Evolutionary conservation across 2,888 invertebrate genomes (phyloP).

Genomic region (Uloborus plumipes): DNA sequence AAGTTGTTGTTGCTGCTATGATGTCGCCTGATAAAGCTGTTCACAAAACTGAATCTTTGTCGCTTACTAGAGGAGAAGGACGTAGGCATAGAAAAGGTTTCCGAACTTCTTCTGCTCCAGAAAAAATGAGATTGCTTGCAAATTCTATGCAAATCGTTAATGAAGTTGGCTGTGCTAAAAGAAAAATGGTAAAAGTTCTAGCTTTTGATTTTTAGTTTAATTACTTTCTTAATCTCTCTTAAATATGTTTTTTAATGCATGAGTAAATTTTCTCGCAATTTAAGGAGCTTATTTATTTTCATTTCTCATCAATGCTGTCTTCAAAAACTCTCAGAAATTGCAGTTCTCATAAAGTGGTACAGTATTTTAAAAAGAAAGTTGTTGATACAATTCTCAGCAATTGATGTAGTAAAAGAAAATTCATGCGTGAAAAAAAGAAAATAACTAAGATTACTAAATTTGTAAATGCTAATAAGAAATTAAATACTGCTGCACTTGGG

Average conservation of each 20-base stretch:
- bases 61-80: conserved; percentile 58
- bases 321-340: too few species aligned
- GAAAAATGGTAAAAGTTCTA: conserved; percentile 26
- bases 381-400: too few species aligned
- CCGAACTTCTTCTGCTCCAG: conserved; percentile 62
- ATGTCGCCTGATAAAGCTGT: conserved; percentile 46
- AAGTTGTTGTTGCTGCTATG: conserved; percentile 56
- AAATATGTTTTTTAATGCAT: too few species aligned
- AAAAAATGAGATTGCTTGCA: conserved; percentile 61
- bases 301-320: not conserved
- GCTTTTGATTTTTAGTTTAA: not conserved
- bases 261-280: too few species aligned
- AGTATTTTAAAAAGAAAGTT: too few species aligned
- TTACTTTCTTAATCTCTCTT: too few species aligned
- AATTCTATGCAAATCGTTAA: conserved; percentile 61
- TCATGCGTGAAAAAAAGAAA: too few species aligned
- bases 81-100: conserved; percentile 58
- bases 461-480: too few species aligned
- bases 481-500: too few species aligned
- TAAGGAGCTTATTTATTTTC: not conserved
- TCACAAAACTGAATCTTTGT: conserved; percentile 52
- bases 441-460: too few species aligned
- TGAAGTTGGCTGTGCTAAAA: conserved; percentile 53
- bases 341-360: too few species aligned
- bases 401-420: too few species aligned